A percentile compares a stretch with the other conserved stretches of the same genome.
Evolutionary conservation across 2,113 vertebrate species (phyloP).

Genomic region (Harpagus bidentatus): DNA sequence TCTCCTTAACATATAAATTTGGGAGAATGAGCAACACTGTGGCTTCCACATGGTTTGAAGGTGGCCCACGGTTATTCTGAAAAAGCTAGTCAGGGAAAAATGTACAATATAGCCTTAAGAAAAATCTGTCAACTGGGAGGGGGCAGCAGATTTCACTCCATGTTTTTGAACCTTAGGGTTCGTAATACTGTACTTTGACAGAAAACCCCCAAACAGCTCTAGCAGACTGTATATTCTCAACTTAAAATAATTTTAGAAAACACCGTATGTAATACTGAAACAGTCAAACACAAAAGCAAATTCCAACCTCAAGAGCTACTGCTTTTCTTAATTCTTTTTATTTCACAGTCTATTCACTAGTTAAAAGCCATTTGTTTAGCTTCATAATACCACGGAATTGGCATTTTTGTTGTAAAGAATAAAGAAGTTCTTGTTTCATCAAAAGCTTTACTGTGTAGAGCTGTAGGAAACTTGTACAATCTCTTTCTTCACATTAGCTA

Average conservation of each 20-base stretch:
- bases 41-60: background rate
- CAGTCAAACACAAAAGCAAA: background rate
- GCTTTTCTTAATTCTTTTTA: background rate
- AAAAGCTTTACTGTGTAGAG: background rate
- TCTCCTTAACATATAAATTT: background rate
- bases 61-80: background rate
- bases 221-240: background rate
- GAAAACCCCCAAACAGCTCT: background rate
- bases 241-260: background rate
- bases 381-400: background rate
- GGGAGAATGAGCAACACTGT: background rate
- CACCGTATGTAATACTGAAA: background rate
- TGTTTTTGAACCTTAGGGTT: background rate
- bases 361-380: background rate
- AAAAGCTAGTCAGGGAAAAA: background rate
- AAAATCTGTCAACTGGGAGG: background rate
- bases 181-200: background rate
- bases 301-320: background rate
- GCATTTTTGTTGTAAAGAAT: constrained; percentile 11
- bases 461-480: background rate
- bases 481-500: background rate
- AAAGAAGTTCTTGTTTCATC: background rate
- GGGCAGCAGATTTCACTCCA: background rate
- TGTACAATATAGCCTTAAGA: background rate
- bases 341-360: background rate